phyloP scores from a whole-genome alignment of 2,888 invertebrate species.

The Oscheius sp. region DNA sequence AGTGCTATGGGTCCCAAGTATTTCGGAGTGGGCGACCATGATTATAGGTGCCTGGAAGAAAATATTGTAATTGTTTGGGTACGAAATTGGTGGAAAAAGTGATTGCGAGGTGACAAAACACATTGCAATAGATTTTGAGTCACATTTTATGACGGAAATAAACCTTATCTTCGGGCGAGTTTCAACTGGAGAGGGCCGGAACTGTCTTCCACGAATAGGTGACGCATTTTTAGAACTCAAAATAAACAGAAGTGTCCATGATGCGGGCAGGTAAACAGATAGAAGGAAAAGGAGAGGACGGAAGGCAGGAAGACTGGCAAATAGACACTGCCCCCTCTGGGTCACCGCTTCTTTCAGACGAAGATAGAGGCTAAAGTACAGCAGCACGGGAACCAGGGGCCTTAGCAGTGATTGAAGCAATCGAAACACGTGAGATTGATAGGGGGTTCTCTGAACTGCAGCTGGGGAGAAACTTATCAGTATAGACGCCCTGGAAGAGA shows the following conservation, averaged over 20 bases:
- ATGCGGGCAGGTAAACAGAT: constrained; percentile 7
- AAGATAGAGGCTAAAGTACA: too few relatives aligned
- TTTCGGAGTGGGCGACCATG: constrained; percentile 25
- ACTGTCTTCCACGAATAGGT: too few relatives aligned
- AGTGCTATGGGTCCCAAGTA: constrained; percentile 28
- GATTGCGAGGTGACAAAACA: background rate
- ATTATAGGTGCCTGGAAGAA: background rate
- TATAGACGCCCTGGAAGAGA: too few relatives aligned
- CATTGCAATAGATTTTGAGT: background rate
- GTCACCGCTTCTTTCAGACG: too few relatives aligned
- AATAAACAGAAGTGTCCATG: constrained; percentile 13
- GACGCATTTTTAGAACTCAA: too few relatives aligned
- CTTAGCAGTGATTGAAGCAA: constrained; percentile 20
- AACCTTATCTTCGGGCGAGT: too few relatives aligned
- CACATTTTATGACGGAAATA: constrained; percentile 10
- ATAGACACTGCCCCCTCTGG: too few relatives aligned
- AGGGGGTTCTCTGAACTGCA: constrained; percentile 22
- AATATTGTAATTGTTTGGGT: too few relatives aligned
- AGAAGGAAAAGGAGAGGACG: background rate
- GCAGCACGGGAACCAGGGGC: too few relatives aligned
- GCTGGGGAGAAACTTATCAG: constrained; percentile 6
- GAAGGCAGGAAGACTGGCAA: too few relatives aligned
- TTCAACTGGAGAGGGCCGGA: too few relatives aligned
- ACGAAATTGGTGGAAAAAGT: background rate
- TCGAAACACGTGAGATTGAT: constrained; percentile 25